Conservation (phyloP, 2,797 vertebrate species). For the Pseudotriccus pelzelni region DNA sequence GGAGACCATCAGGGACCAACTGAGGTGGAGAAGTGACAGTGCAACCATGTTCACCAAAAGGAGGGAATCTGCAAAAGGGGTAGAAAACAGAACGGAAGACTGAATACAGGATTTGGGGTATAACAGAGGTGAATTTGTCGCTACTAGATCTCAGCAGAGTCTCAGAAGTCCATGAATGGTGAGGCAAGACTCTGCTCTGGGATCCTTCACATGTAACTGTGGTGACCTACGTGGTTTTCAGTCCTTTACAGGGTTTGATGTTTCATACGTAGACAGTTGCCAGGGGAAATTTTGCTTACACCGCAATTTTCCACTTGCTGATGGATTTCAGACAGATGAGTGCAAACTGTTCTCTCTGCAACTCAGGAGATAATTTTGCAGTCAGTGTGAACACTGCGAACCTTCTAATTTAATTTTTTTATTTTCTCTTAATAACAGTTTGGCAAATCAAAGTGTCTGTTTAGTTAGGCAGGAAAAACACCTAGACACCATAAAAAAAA, state of each 20-base stretch:
- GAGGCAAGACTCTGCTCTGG: not conserved
- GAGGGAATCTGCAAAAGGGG: not conserved
- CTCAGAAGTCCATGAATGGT: not conserved
- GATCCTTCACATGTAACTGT: not conserved
- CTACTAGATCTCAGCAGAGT: not conserved
- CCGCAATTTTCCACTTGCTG: slow-evolving; percentile 44
- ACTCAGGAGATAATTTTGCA: slow-evolving; percentile 55
- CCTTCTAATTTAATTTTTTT: slow-evolving; percentile 19
- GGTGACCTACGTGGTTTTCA: not conserved
- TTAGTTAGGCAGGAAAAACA: slow-evolving; percentile 30
- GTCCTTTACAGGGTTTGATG: not conserved
- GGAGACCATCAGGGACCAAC: not conserved
- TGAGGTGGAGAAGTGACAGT: not conserved
- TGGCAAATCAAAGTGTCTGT: slow-evolving; percentile 18
- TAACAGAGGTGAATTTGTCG: not conserved
- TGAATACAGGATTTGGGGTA: accelerated
- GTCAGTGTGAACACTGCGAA: slow-evolving; percentile 27
- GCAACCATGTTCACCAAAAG: accelerated
- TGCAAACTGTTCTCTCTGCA: slow-evolving; percentile 48
- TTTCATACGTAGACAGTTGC: slow-evolving; percentile 26
- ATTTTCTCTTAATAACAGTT: slow-evolving; percentile 43
- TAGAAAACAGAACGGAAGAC: accelerated
- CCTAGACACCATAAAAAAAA: not conserved
- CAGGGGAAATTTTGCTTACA: slow-evolving; percentile 47
- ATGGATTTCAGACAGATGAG: slow-evolving; percentile 41